A percentile compares a stretch with the other conserved stretches of the same genome.
Evolutionary conservation across 2,888 invertebrate species (phyloP).

Genomic region (Eristalinus aeneus): DNA sequence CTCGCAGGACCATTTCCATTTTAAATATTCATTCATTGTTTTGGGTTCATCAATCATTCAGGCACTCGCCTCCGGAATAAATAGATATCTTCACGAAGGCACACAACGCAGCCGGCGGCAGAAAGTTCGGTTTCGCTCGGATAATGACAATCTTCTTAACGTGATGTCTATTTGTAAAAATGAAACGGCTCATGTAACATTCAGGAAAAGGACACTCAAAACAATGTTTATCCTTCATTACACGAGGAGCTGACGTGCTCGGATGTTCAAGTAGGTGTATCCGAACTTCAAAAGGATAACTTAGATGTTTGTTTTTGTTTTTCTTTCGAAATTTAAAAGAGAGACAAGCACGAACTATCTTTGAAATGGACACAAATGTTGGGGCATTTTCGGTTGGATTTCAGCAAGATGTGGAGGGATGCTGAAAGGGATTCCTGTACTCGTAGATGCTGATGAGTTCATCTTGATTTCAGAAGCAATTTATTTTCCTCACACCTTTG

Average conservation of each 20-base stretch:
- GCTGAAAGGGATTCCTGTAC: too few relatives aligned
- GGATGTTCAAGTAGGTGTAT: not conserved
- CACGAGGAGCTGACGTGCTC: constrained; percentile 11
- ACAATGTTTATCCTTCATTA: constrained; percentile 33
- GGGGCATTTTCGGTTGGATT: not conserved
- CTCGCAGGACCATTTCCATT: constrained; percentile 24
- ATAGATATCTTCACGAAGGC: not conserved
- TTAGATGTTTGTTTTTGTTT: not conserved
- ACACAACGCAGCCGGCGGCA: not conserved
- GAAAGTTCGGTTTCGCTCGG: constrained; percentile 50
- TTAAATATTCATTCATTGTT: constrained; percentile 64
- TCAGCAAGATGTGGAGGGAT: too few relatives aligned
- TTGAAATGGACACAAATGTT: not conserved
- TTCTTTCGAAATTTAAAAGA: not conserved
- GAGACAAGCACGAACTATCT: too few relatives aligned
- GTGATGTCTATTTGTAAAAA: constrained; percentile 63
- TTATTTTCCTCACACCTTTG: too few relatives aligned
- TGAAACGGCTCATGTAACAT: constrained; percentile 58
- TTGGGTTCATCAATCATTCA: constrained; percentile 64
- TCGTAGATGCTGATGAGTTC: too few relatives aligned
- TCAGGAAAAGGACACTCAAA: constrained; percentile 49
- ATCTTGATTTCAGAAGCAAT: too few relatives aligned
- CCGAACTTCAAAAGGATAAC: not conserved
- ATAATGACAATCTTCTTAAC: constrained; percentile 62
- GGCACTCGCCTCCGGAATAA: constrained; percentile 20